Evolutionary conservation across 2,797 vertebrate species (phyloP).

Genomic region (Rhinichthys osculus): DNA sequence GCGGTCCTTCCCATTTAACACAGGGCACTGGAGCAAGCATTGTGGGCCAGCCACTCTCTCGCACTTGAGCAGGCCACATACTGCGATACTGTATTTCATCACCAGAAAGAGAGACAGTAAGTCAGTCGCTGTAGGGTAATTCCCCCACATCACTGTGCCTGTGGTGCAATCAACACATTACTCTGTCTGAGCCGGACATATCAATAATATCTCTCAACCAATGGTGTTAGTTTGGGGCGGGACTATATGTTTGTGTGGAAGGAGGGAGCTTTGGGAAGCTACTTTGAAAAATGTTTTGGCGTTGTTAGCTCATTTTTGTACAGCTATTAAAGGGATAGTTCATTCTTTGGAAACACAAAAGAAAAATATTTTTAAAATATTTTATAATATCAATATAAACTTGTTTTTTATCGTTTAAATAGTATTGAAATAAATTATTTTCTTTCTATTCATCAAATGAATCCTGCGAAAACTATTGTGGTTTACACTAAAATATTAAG

Average conservation of each 20-base stretch:
- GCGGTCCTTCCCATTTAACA: conserved; percentile 47
- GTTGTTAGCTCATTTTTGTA: background rate
- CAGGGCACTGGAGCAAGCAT: conserved; percentile 19
- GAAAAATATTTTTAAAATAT: too few relatives aligned
- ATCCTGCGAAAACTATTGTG: background rate
- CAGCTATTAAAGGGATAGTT: background rate
- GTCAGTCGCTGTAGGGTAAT: background rate
- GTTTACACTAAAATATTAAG: background rate
- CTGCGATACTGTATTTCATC: conserved; percentile 11
- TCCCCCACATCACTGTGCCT: background rate
- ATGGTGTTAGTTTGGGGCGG: background rate
- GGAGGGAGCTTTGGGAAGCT: background rate
- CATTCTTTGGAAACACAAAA: too few relatives aligned
- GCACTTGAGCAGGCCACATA: background rate
- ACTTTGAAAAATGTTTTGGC: background rate
- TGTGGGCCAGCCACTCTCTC: conserved; percentile 26
- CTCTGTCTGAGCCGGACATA: background rate
- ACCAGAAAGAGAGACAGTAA: background rate
- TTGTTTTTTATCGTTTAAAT: background rate
- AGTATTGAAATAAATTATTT: background rate
- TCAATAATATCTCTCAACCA: background rate
- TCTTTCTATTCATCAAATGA: background rate
- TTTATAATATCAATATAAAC: too few relatives aligned
- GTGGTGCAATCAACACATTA: background rate
- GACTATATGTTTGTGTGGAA: background rate